Conservation (phyloP, 2,113 vertebrate species). For the Pluvialis apricaria region DNA sequence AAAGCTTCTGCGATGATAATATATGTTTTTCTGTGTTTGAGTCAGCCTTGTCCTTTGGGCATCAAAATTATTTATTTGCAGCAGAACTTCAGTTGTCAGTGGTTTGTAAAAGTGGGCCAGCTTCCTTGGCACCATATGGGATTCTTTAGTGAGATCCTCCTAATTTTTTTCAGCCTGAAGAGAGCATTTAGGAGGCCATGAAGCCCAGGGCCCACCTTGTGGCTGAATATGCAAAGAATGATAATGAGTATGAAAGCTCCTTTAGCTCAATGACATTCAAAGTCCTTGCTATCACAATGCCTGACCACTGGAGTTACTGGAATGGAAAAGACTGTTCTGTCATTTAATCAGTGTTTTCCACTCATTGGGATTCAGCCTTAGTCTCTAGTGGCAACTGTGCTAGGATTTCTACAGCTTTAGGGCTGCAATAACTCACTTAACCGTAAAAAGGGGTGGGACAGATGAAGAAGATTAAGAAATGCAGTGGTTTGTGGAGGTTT, state of each 20-base stretch:
- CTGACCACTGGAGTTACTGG: slow-evolving; percentile 57
- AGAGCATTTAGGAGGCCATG: not conserved
- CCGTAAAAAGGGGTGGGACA: slow-evolving; percentile 46
- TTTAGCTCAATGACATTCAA: slow-evolving; percentile 44
- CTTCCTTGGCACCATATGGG: not conserved
- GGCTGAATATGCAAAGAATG: slow-evolving; percentile 1
- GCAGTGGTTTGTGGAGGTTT: slow-evolving; percentile 26
- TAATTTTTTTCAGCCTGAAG: not conserved
- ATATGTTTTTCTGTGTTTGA: not conserved
- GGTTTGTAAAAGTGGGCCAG: not conserved
- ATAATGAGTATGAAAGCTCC: slow-evolving; percentile 22
- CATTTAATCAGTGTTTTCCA: slow-evolving; percentile 43
- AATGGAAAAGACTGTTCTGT: slow-evolving; percentile 54
- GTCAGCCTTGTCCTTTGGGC: not conserved
- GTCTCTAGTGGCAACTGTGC: slow-evolving; percentile 31
- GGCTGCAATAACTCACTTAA: slow-evolving; percentile 42
- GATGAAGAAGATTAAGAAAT: slow-evolving; percentile 55
- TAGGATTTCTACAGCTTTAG: slow-evolving; percentile 43
- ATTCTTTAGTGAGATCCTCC: not conserved
- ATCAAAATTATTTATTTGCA: not conserved
- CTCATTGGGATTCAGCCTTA: slow-evolving; percentile 39
- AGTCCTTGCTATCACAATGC: slow-evolving; percentile 36
- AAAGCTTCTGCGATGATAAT: not conserved
- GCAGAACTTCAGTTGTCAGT: not conserved
- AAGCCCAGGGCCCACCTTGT: not conserved